Evolutionary conservation across 2,113 vertebrate species (phyloP), one percentile per base, ranked within the genome.

Genomic region (Chelonoidis abingdonii): DNA sequence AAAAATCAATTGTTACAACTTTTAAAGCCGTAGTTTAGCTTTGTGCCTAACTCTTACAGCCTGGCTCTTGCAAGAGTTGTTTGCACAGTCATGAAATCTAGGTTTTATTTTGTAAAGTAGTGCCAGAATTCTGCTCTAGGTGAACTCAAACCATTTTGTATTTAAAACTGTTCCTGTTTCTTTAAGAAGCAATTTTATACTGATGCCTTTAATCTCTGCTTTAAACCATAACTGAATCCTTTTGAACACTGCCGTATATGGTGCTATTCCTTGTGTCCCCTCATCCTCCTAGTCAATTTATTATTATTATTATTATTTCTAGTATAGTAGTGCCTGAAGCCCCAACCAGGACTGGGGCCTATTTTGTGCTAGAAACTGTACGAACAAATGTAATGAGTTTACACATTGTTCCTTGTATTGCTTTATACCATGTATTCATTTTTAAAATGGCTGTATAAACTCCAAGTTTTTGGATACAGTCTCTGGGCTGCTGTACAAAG

Each of bases 331-430:
- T 47, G 12, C 89, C 49, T 1, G 0, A 83, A 89, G 57, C 80
- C 81, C 50, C 78, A 92, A 86, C 83, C 12, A 83, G 35, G 84
- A 92, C 91, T n/a, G 50, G 44, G 94, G 79, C n/a, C 47, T 93
- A 93, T 89, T 83, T 95, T 95, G 91, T 96, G 56, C 79, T 91
- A 78, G 95, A 97, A 96, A 95, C 38, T 38, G n/a, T 89, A 89
- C 35, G 88, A 97, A 92, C 88, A 57, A 35, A 87, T 87, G 89
- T 81, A 88, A 92, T 0, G 47, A 92, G 81, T 95, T 97, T 95
- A 95, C 78, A 96, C 53, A 94, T 97, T 80, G 95, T 92, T 65
- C 5, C 2, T 96, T 95, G 90, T 94, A 38, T 72, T 97, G n/a
- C 57, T 95, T 94, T 95, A 88, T 27, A 78, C 27, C 90, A 82